Evolutionary conservation across 2,113 vertebrate species (phyloP), one percentile per base, ranked within the genome.

Genomic region (Empidonax traillii): DNA sequence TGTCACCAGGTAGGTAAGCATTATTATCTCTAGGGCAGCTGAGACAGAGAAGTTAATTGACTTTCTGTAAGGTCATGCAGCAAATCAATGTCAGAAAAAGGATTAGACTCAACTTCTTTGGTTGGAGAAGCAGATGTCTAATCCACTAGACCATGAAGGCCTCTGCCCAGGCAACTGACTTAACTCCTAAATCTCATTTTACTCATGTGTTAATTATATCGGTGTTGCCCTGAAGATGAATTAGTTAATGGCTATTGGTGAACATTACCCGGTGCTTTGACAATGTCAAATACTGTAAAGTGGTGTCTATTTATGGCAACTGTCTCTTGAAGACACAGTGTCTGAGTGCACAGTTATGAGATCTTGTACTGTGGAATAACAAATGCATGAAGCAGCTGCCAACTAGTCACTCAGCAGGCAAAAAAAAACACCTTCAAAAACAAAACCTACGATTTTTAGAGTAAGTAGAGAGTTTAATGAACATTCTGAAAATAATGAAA

Each of bases 31-130:
- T 86, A 86, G 96, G 74, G 49, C 78, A 90, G 89, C 95, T 79
- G 82, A 95, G 80, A 95, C 95, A 97, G 95, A 94, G 75, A 96
- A 94, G 84, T 96, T 97, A 97, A 97, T 96, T 97, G 95, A 94
- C 96, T 97, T 97, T 92, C 39, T 1, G 0, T 93, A 96, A 96
- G 94, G 95, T 91, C 89, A 88, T 35, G 23, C 47, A 89, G 75
- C 89, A 97, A 96, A 93, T 81, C 86, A 96, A 58, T 95, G 94
- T 97, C 95, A 95, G 90, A 93, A 93, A 91, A 96, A 91, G 73
- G 93, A 97, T 93, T 95, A 97, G 78, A 93, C 59, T 90, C 75
- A 82, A 88, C 43, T 83, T 94, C 90, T 96, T 96, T 94, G 86
- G 81, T 85, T 88, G 84, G 71, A 85, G 77, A 74, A 91, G 76